phyloP scores from a whole-genome alignment of 2,888 invertebrate species.

The Philereme transversata region DNA sequence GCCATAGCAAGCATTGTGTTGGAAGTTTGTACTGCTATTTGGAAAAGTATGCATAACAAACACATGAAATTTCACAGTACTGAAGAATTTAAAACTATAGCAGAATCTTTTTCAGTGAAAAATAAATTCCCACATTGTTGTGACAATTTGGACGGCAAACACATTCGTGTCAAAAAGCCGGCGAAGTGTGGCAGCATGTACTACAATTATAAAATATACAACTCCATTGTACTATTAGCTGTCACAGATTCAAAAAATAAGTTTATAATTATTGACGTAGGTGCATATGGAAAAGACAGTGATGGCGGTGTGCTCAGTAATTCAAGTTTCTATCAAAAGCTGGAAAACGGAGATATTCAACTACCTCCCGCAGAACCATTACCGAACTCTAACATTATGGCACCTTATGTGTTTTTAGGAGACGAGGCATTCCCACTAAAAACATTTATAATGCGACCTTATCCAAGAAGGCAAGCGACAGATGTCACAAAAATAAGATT shows the following conservation, averaged over 20 bases:
- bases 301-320: conserved; percentile 33
- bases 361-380: conserved; percentile 33
- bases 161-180: conserved; percentile 35
- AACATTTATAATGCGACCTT: conserved; percentile 27
- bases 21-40: conserved; percentile 30
- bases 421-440: conserved; percentile 30
- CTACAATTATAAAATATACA: conserved; percentile 33
- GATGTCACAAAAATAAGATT: conserved; percentile 30
- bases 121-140: conserved; percentile 34
- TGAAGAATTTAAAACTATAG: conserved; percentile 30
- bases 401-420: conserved; percentile 31
- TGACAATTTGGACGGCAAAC: conserved; percentile 38
- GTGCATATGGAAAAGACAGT: conserved; percentile 29
- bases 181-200: conserved; percentile 33
- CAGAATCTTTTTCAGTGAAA: conserved; percentile 28
- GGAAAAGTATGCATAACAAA: conserved; percentile 27
- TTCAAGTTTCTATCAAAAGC: conserved; percentile 34
- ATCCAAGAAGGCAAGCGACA: conserved; percentile 24
- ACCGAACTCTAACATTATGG: conserved; percentile 31
- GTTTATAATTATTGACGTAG: conserved; percentile 36
- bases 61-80: conserved; percentile 33
- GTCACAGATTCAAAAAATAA: conserved; percentile 35
- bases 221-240: conserved; percentile 35
- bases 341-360: conserved; percentile 32
- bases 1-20: conserved; percentile 24